Evolutionary conservation across 1,140 invertebrate genomes (phyloP), one percentile per base, ranked within the genome.

Genomic region (Holotrichia oblita): DNA sequence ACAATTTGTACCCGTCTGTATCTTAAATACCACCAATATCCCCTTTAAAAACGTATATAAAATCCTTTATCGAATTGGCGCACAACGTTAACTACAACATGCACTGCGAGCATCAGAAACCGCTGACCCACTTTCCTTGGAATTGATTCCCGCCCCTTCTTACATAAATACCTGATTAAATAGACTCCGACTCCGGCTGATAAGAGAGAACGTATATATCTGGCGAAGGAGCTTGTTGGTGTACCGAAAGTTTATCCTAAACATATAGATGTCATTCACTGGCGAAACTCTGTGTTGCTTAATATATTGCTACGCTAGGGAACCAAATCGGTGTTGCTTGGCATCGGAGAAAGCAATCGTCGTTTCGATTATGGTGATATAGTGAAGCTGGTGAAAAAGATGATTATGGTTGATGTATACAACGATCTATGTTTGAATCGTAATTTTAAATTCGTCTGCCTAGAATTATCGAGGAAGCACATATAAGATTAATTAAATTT

Each of bases 71-170:
- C 44, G 44, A 48, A 48, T 48, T 48, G 44, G 4, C 44, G n/a
- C 44, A 48, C 4, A 3, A 10, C 44, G 44, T 48, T 48, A 48
- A 48, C 3, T 48, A 48, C 9, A 14, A 48, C 44, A 14, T 48
- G 9, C 3, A 12, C 44, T 48, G 44, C 44, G n/a, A 48, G 44
- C n/a, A n/a, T n/a, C n/a, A n/a, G n/a, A n/a, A n/a, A n/a, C 44
- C 44, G 44, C 44, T 48, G 44, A 48, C 44, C 44, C 44, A 48
- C 44, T 48, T 48, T 48, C n/a, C 44, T n/a, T 48, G 44, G 44
- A 48, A 48, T 41, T 48, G 44, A 48, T 48, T 14, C 44, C 10
- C 10, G 4, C 44, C 10, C 44, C 9, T 48, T 42, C 44, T 48
- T 12, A 48, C 44, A 48, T 48, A 48, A 48, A 48, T 48, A 48